A percentile compares a stretch with the other conserved stretches of the same genome.
These are phyloP conservation scores for Lordiphosa collinella DNA, from an alignment of 1,140 invertebrate species.

Conservation along the genomic window DNA sequence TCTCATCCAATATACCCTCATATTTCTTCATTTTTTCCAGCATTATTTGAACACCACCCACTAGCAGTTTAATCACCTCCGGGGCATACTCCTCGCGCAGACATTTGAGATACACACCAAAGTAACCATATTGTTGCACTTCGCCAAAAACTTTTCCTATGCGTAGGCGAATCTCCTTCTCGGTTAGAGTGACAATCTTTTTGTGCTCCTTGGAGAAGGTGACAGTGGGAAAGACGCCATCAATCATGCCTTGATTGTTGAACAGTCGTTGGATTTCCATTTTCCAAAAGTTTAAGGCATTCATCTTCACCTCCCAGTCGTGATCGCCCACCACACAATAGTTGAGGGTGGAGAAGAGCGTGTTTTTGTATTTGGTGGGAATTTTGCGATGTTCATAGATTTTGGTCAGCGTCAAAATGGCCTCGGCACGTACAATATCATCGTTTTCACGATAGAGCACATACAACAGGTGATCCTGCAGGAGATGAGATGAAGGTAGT, in stretches of 20 bases:
- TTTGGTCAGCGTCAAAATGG: conserved; percentile 83
- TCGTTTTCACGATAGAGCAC: conserved; percentile 86
- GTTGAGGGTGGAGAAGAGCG: conserved; percentile 83
- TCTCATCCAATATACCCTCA: conserved; percentile 44
- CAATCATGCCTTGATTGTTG: conserved; percentile 88
- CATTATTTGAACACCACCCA: conserved; percentile 82
- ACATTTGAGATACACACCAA: conserved; percentile 84
- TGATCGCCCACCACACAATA: conserved; percentile 85
- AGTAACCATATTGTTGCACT: conserved; percentile 84
- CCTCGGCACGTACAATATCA: conserved; percentile 87
- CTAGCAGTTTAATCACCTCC: conserved; percentile 84
- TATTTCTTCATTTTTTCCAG: conserved; percentile 78
- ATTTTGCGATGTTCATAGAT: conserved; percentile 85
- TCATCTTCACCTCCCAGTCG: conserved; percentile 89
- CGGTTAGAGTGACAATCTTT: conserved; percentile 87
- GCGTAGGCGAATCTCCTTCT: conserved; percentile 84
- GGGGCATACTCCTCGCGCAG: conserved; percentile 86
- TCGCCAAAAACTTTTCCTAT: conserved; percentile 85
- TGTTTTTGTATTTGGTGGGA: conserved; percentile 79
- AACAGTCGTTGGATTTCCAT: conserved; percentile 84
- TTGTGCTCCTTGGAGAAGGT: conserved; percentile 88
- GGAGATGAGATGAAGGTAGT: too few species aligned
- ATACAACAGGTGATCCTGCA: conserved; percentile 83
- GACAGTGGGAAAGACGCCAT: conserved; percentile 87
- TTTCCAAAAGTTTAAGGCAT: conserved; percentile 86